A percentile compares a stretch with the other conserved stretches of the same genome.
Evolutionary conservation across 2,797 vertebrate genomes (phyloP).

Genomic region (Betta splendens): DNA sequence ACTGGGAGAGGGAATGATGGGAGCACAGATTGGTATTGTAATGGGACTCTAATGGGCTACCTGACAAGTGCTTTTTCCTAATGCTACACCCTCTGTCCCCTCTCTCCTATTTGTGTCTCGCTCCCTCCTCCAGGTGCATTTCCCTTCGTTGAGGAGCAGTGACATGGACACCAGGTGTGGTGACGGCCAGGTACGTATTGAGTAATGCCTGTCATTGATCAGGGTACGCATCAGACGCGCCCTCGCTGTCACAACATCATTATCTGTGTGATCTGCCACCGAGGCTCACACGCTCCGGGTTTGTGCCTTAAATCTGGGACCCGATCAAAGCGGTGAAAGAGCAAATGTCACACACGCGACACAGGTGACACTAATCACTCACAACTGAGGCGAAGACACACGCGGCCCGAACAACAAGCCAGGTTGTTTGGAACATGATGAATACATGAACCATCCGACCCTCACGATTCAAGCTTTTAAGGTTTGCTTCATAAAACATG

Average conservation of each 20-base stretch:
- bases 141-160: conserved; percentile 62
- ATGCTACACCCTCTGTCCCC: conserved; percentile 39
- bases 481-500: not conserved
- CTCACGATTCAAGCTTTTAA: not conserved
- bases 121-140: conserved; percentile 51
- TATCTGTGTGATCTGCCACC: conserved; percentile 4
- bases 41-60: conserved; percentile 74
- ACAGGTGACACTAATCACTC: conserved; percentile 9
- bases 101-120: conserved; percentile 4
- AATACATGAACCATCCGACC: conserved; percentile 5
- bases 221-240: not conserved
- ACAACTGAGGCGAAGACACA: conserved; percentile 7
- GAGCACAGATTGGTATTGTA: conserved; percentile 74
- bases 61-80: conserved; percentile 77
- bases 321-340: not conserved
- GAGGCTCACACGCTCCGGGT: conserved; percentile 2
- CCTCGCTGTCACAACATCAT: conserved; percentile 14
- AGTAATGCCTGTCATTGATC: not conserved
- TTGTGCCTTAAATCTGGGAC: not conserved
- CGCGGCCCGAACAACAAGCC: not conserved
- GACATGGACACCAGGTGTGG: conserved; percentile 73
- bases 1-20: conserved; percentile 53
- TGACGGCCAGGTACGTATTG: conserved; percentile 58
- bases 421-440: conserved; percentile 7
- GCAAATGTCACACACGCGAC: not conserved